These are phyloP conservation scores for Ctenomys sociabilis DNA, from an alignment of 2,113 vertebrate species.

Conservation along the genomic window DNA sequence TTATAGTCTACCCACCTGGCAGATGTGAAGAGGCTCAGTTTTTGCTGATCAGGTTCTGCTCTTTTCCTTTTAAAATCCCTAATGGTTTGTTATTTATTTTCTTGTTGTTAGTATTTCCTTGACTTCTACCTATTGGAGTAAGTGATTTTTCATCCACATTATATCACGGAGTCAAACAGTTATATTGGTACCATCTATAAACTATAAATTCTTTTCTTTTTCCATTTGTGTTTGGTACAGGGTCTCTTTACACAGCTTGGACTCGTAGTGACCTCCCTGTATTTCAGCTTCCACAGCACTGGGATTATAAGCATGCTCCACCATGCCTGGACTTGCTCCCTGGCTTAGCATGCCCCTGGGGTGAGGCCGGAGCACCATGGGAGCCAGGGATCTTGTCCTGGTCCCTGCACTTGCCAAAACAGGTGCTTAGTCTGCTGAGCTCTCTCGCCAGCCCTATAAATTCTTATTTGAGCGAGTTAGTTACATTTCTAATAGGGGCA, in stretches of 20 bases:
- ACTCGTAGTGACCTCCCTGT: no score
- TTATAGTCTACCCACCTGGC: background rate
- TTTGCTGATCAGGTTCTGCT: background rate
- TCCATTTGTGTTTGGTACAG: no score
- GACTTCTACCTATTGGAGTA: background rate
- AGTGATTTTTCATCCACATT: background rate
- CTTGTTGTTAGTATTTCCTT: background rate
- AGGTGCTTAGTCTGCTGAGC: no score
- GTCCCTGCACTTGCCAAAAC: no score
- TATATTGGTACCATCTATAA: background rate
- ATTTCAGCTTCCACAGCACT: no score
- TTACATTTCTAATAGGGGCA: background rate
- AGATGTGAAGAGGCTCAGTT: background rate
- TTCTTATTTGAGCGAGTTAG: background rate
- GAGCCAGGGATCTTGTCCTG: no score
- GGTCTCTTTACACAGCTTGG: no score
- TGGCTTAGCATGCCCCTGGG: no score
- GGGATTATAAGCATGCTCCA: no score
- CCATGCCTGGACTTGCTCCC: no score
- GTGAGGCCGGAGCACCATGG: no score
- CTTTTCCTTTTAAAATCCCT: background rate
- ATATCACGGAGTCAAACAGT: background rate
- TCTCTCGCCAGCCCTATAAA: no score
- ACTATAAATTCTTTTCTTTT: background rate
- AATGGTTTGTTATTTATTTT: background rate